Evolutionary conservation across 2,797 vertebrate species (phyloP).

Genomic region (Enteromius mattozi): DNA sequence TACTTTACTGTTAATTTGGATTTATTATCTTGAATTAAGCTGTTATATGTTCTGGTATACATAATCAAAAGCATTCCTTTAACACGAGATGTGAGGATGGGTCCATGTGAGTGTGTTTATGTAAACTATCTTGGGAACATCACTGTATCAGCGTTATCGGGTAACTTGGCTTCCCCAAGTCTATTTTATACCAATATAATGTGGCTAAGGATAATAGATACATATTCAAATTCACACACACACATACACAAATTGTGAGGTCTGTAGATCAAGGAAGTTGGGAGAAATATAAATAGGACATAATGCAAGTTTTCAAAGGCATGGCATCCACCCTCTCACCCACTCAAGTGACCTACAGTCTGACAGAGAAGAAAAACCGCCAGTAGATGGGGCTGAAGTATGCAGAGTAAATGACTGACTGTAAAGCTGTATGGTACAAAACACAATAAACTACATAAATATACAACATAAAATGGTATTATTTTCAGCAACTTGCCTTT

Average conservation of each 20-base stretch:
- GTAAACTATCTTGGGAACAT: conserved; percentile 26
- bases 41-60: neutral
- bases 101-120: conserved; percentile 20
- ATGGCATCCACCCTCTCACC: neutral
- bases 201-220: neutral
- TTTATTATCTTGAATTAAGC: conserved; percentile 8
- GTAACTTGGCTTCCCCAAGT: conserved; percentile 9
- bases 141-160: conserved; percentile 20
- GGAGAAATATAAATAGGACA: neutral
- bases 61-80: conserved; percentile 21
- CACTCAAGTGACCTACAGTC: neutral
- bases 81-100: neutral
- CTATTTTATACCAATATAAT: neutral
- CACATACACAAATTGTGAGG: neutral
- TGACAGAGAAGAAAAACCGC: neutral
- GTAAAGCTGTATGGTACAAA: neutral
- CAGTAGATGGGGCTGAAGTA: conserved; percentile 33
- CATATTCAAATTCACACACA: neutral
- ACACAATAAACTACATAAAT: neutral
- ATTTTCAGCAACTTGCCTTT: no score
- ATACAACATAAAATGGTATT: neutral
- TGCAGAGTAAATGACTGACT: neutral
- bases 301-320: neutral
- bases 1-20: neutral
- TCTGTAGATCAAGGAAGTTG: neutral